Conservation (phyloP, 92 coral and sea anemone genomes). For the Nematostella vectensis region DNA sequence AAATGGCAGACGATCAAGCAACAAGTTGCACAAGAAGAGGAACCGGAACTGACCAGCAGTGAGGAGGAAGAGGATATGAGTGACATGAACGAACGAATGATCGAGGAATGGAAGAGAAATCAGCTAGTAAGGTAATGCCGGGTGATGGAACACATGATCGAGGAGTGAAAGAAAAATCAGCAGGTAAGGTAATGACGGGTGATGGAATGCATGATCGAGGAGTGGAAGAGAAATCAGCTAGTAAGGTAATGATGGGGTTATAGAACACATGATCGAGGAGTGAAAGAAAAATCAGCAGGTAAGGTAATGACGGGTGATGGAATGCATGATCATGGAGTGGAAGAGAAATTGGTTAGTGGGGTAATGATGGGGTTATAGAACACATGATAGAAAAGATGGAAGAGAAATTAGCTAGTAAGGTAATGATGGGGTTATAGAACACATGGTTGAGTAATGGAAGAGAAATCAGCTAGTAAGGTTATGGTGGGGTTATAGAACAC, state of each 20-base stretch:
- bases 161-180: background rate
- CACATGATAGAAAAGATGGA: no score
- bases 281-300: background rate
- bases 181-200: conserved; percentile 4
- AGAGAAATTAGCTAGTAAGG: conserved; percentile 71
- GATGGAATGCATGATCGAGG: conserved; percentile 58
- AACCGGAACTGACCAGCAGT: conserved; percentile 48
- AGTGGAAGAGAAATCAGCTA: conserved; percentile 75
- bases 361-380: no score
- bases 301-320: conserved; percentile 16
- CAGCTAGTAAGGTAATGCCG: conserved; percentile 60
- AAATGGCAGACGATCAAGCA: conserved; percentile 95
- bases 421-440: conserved; percentile 6
- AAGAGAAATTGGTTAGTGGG: conserved; percentile 40
- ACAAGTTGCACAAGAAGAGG: conserved; percentile 53
- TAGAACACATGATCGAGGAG: background rate
- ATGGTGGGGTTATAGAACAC: conserved; percentile 29
- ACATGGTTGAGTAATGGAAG: background rate
- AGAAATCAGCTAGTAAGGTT: background rate
- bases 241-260: conserved; percentile 39
- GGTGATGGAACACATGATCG: background rate
- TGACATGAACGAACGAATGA: conserved; percentile 48
- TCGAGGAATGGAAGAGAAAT: conserved; percentile 77
- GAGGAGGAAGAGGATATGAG: conserved; percentile 74
- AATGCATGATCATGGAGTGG: conserved; percentile 80